phyloP scores from a whole-genome alignment of 2,797 vertebrate genomes.

The Ceryle rudis region DNA sequence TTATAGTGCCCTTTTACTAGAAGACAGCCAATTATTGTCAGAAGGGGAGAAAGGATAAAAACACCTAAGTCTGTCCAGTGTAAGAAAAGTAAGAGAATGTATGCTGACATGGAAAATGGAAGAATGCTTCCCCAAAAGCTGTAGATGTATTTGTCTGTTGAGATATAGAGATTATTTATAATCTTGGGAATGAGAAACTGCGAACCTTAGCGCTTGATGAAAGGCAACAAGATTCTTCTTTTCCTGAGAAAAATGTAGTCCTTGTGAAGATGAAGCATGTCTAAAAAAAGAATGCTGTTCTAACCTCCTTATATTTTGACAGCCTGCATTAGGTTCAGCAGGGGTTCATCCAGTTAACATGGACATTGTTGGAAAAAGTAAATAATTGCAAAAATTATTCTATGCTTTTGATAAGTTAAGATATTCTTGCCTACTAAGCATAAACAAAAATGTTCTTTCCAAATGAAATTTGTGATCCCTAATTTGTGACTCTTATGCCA shows the following conservation, averaged over 20 bases:
- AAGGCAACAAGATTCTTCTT: not conserved
- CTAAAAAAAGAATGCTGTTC: conserved; percentile 28
- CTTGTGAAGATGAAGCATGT: not conserved
- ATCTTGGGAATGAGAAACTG: conserved; percentile 18
- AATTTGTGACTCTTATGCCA: not conserved
- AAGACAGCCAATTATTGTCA: not conserved
- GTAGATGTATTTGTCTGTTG: not conserved
- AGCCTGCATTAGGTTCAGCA: not conserved
- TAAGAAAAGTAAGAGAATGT: not conserved
- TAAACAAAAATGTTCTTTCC: not conserved
- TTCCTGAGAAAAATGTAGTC: conserved; percentile 26
- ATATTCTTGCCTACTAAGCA: not conserved
- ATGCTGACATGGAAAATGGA: not conserved
- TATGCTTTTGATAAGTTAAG: not conserved
- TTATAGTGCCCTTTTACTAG: conserved; percentile 5
- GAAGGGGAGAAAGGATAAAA: not conserved
- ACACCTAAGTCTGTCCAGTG: not conserved
- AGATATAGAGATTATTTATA: conserved; percentile 18
- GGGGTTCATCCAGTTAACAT: not conserved
- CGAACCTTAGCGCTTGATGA: conserved; percentile 4
- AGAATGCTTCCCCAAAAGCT: not conserved
- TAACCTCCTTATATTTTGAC: conserved; percentile 27
- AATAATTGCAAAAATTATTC: not conserved
- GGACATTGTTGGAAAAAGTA: not conserved
- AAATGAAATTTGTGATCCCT: not conserved